Conservation (phyloP, 2,797 vertebrate genomes). For the Hyperoplus immaculatus region DNA sequence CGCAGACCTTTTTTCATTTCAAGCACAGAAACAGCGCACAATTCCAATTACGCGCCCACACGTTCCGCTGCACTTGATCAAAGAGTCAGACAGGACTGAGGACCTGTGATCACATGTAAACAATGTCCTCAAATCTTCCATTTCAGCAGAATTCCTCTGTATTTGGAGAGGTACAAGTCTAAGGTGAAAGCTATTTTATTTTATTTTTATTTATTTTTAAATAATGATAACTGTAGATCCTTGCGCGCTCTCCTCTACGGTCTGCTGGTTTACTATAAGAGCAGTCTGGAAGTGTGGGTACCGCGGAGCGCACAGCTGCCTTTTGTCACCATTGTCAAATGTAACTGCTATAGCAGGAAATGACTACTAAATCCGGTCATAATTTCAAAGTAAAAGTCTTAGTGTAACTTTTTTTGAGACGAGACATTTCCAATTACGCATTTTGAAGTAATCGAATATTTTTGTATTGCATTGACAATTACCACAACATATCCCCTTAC, state of each 20-base stretch:
- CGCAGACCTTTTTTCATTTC: slow-evolving; percentile 26
- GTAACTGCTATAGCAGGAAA: not conserved
- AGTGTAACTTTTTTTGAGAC: too few species aligned
- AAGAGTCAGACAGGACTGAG: slow-evolving; percentile 41
- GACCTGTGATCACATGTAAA: slow-evolving; percentile 8
- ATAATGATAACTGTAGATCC: not conserved
- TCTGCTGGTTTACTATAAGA: not conserved
- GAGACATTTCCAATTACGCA: accelerated
- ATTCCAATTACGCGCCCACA: slow-evolving; percentile 44
- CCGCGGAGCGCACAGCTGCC: slow-evolving; percentile 46
- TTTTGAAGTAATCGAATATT: not conserved
- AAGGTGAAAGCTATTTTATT: not conserved
- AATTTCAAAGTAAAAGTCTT: slow-evolving; percentile 59
- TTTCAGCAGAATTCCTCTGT: slow-evolving; percentile 14
- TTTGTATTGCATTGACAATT: not conserved
- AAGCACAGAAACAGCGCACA: slow-evolving; percentile 25
- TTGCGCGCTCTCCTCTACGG: not conserved
- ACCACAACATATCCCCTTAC: not conserved
- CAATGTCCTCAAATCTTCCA: slow-evolving; percentile 53
- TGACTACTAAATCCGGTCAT: slow-evolving; percentile 32
- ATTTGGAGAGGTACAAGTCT: not conserved
- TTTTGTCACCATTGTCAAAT: slow-evolving; percentile 52
- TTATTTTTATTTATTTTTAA: accelerated
- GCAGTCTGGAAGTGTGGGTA: slow-evolving; percentile 41
- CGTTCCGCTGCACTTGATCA: slow-evolving; percentile 59